Evolutionary conservation across 2,113 vertebrate genomes (phyloP), one percentile per base, ranked within the genome.

Genomic region (Stegostoma tigrinum): DNA sequence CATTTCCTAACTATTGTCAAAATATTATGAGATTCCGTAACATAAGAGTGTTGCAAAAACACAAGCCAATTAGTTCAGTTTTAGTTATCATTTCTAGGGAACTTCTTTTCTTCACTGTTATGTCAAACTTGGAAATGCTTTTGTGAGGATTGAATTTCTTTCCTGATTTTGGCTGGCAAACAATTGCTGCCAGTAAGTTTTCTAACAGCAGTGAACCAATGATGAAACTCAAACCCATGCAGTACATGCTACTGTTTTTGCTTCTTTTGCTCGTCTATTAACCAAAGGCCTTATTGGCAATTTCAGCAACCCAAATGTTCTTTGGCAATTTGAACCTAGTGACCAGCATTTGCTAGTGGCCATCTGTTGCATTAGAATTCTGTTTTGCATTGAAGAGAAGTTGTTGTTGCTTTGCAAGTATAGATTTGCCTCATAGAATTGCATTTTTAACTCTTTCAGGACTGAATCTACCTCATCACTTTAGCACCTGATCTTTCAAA

Each of bases 311-410:
- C 42, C 68, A 52, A 75, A 34, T 95, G 94, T 52, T 72, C 34
- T 72, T 70, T 72, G 68, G 67, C 94, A 72, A 72, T 48, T 95
- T 95, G 87, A 90, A 90, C 87, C 61, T 75, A 48, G 94, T 72
- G 67, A 95, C 68, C 94, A 95, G 68, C 68, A 95, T 72, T 94
- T 70, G 6, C n/a, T 94, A 61, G 64, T 70, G 68, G 42, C 66
- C 66, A 94, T 94, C 93, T 94, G 93, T 94, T 72, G 68, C 94
- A 27, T 27, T 75, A 14, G 23, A 52, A 68, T 70, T 52, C 45
- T 72, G 38, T 72, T 95, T 72, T 30, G 17, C 45, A 7, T 67
- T 42, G 34, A 94, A 67, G 42, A 68, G 27, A 83, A 42, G 52
- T 72, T 75, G 24, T 23, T 30, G 24, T 45, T 27, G 68, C 94